Conservation (phyloP, 1,140 invertebrate genomes). For the Drosophila repleta region DNA sequence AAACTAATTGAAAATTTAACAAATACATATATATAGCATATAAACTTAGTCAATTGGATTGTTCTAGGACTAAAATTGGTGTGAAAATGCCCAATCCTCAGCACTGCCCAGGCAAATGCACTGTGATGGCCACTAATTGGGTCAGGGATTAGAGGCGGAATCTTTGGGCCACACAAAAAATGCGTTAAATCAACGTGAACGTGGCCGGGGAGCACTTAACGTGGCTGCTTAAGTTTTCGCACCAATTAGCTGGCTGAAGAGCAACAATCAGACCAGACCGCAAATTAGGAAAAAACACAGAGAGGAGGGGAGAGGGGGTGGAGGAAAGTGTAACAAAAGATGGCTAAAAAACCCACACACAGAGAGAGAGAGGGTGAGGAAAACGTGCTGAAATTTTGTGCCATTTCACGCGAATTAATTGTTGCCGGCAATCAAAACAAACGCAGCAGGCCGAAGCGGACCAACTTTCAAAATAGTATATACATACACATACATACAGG, state of each 20-base stretch:
- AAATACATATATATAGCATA: background rate
- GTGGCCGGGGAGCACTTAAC: background rate
- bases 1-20: conserved; percentile 13
- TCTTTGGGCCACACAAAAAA: conserved; percentile 9
- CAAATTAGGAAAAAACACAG: conserved; percentile 28
- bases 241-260: conserved; percentile 37
- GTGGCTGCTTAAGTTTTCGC: conserved; percentile 28
- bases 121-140: conserved; percentile 16
- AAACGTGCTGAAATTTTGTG: conserved; percentile 18
- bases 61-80: background rate
- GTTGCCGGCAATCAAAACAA: conserved; percentile 40
- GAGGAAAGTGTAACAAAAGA: background rate
- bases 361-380: conserved; percentile 8
- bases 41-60: no score
- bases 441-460: background rate
- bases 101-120: background rate
- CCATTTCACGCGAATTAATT: conserved; percentile 50
- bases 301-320: background rate
- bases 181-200: conserved; percentile 6
- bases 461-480: background rate
- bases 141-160: conserved; percentile 11
- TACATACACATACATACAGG: no score
- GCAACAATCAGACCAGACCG: conserved; percentile 35
- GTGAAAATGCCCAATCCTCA: background rate
- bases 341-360: background rate